A percentile compares a stretch with the other conserved stretches of the same genome.
Evolutionary conservation across 2,888 invertebrate genomes (phyloP).

Genomic region (Ceraclea dissimilis): DNA sequence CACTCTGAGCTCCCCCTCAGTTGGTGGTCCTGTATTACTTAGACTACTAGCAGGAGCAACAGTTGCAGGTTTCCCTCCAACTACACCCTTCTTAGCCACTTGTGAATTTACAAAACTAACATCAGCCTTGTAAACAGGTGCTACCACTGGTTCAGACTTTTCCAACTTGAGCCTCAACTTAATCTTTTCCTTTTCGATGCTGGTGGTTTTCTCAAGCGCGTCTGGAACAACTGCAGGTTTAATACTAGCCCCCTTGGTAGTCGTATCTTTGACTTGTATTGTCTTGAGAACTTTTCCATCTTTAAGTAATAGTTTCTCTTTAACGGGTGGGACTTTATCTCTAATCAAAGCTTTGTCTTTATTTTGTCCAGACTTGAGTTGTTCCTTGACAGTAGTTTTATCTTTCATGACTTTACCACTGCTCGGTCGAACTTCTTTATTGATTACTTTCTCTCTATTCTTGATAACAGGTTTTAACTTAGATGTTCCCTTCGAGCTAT

Average conservation of each 20-base stretch:
- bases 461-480: conserved; percentile 10
- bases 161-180: conserved; percentile 77
- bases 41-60: conserved; percentile 21
- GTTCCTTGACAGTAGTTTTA: conserved; percentile 36
- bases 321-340: conserved; percentile 37
- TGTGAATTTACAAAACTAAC: conserved; percentile 61
- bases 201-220: conserved; percentile 37
- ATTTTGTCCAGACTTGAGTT: conserved; percentile 38
- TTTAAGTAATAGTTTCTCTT: conserved; percentile 33
- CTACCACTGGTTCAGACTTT: conserved; percentile 71
- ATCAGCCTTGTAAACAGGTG: conserved; percentile 73
- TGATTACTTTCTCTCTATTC: conserved; percentile 31
- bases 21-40: conserved; percentile 25
- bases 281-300: conserved; percentile 19
- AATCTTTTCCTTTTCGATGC: conserved; percentile 61
- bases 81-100: conserved; percentile 34
- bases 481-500: conserved; percentile 32
- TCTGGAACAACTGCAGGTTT: conserved; percentile 31
- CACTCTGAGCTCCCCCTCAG: conserved; percentile 59
- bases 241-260: conserved; percentile 23
- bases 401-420: conserved; percentile 34
- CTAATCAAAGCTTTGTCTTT: conserved; percentile 42
- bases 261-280: conserved; percentile 12
- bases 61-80: conserved; percentile 21
- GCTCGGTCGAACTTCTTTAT: conserved; percentile 31